phyloP scores from a whole-genome alignment of 2,113 vertebrate genomes.

The Hystrix cristata region DNA sequence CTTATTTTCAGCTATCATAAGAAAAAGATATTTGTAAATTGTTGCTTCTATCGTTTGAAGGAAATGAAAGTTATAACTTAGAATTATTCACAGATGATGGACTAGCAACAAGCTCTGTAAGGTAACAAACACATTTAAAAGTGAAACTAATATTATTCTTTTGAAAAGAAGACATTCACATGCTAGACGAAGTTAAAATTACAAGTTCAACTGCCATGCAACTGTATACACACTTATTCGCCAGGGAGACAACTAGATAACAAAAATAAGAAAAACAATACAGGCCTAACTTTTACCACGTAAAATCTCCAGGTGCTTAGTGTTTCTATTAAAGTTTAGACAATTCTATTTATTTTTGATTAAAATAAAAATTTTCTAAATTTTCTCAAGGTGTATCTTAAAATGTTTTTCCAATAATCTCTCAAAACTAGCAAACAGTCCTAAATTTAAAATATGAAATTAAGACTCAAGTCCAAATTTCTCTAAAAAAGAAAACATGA shows the following conservation, averaged over 20 bases:
- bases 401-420: not conserved
- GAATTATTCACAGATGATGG: constrained; percentile 50
- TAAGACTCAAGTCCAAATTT: constrained; percentile 9
- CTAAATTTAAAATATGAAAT: constrained; percentile 61
- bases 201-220: not conserved
- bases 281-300: not conserved
- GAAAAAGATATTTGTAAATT: constrained; percentile 73
- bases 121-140: constrained; percentile 53
- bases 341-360: not conserved
- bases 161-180: constrained; percentile 43
- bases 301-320: not conserved
- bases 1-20: constrained; percentile 67
- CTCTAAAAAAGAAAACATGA: constrained; percentile 9
- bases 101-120: not conserved
- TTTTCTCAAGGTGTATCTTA: constrained; percentile 41
- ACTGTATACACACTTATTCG: not conserved
- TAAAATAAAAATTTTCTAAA: constrained; percentile 36
- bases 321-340: not conserved
- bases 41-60: constrained; percentile 65
- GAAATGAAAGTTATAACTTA: constrained; percentile 60
- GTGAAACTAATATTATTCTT: constrained; percentile 69
- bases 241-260: not conserved
- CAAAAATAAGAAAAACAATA: not conserved
- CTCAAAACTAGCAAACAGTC: constrained; percentile 16
- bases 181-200: constrained; percentile 43